These are phyloP conservation scores for Chrysochloris asiatica DNA, from an alignment of 2,113 vertebrate species.

Conservation along the genomic window DNA sequence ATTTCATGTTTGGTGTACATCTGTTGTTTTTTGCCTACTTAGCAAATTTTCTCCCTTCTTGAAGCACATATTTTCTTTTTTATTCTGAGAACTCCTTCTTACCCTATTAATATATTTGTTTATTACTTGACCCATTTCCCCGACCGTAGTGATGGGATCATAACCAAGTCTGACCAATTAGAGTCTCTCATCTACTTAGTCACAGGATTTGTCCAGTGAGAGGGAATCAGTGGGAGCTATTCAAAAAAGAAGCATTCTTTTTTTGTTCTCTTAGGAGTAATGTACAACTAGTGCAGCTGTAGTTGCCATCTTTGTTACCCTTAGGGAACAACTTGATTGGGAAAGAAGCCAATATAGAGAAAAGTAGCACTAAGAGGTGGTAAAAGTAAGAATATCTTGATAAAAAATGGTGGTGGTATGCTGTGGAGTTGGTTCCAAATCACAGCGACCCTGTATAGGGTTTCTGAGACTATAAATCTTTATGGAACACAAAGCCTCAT, in stretches of 20 bases:
- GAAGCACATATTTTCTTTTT: background rate
- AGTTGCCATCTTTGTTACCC: background rate
- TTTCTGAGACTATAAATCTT: no score
- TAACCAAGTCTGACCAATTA: background rate
- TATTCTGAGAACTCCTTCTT: background rate
- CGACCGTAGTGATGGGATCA: background rate
- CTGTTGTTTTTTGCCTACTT: background rate
- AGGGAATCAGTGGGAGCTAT: background rate
- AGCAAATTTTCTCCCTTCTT: background rate
- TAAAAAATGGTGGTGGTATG: background rate
- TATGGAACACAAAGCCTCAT: no score
- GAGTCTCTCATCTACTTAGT: background rate
- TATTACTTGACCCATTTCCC: background rate
- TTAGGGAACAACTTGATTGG: background rate
- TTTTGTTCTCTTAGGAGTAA: background rate
- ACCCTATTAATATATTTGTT: background rate
- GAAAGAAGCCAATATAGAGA: background rate
- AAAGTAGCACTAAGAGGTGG: background rate
- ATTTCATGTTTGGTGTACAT: background rate
- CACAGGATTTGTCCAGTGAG: background rate
- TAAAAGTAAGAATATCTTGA: slow-evolving; percentile 12
- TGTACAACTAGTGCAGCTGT: background rate
- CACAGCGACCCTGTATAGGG: no score
- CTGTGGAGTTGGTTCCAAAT: no score
- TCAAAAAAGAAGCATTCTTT: background rate